These are phyloP conservation scores for Phasia obesa DNA, from an alignment of 2,888 invertebrate genomes.

Conservation along the genomic window DNA sequence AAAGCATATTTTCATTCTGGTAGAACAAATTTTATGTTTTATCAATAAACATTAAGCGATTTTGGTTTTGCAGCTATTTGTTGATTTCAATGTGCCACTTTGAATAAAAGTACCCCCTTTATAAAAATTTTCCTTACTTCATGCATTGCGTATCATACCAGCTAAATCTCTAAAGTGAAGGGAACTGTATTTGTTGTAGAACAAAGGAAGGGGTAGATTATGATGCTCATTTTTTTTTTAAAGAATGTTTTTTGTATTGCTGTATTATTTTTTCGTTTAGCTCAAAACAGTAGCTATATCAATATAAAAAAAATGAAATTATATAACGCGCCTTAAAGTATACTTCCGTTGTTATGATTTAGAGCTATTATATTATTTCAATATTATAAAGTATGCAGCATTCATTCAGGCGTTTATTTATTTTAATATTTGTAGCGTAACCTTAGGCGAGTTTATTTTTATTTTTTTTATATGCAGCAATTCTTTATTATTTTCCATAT, in stretches of 20 bases:
- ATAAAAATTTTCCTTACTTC: not conserved
- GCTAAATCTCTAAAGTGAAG: constrained; percentile 48
- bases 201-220: constrained; percentile 34
- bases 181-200: not conserved
- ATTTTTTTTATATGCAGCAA: constrained; percentile 11
- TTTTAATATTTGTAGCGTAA: constrained; percentile 67
- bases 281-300: constrained; percentile 41
- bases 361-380: constrained; percentile 40
- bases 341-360: constrained; percentile 44
- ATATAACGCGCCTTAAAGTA: constrained; percentile 49
- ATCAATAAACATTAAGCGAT: constrained; percentile 83
- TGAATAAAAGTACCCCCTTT: not conserved
- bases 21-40: constrained; percentile 83
- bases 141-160: constrained; percentile 42
- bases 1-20: constrained; percentile 83
- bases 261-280: constrained; percentile 16
- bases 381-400: constrained; percentile 49
- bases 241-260: constrained; percentile 42
- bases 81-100: constrained; percentile 40
- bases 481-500: constrained; percentile 52
- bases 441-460: constrained; percentile 59
- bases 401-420: constrained; percentile 67
- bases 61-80: constrained; percentile 77
- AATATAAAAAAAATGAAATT: constrained; percentile 13
- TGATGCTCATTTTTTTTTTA: constrained; percentile 64